A percentile compares a stretch with the other conserved stretches of the same genome.
Conservation (phyloP, 2,888 invertebrate species). For the Sturmia bella region DNA sequence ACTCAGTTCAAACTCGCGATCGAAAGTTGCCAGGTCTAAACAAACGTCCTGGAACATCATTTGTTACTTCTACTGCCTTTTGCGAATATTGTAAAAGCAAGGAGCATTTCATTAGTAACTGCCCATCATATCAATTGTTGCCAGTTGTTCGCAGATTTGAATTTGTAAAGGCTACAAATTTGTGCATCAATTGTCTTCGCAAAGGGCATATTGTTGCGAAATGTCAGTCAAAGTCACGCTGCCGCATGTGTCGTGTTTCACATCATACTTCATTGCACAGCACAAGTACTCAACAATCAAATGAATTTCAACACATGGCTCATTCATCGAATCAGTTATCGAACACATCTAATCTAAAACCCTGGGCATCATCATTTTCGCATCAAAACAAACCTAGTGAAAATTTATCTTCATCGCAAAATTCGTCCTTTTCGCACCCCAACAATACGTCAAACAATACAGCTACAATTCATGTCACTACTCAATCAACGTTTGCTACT, state of each 20-base stretch:
- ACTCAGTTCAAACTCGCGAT: slow-evolving; percentile 8
- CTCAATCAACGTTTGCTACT: slow-evolving; percentile 8
- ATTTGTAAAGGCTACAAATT: slow-evolving; percentile 4
- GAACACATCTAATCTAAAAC: background rate
- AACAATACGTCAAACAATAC: background rate
- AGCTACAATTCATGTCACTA: slow-evolving; percentile 11
- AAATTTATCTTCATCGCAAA: slow-evolving; percentile 5
- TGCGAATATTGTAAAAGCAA: slow-evolving; percentile 25
- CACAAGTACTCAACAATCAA: background rate
- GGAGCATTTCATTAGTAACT: slow-evolving; percentile 15
- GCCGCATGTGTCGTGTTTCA: slow-evolving; percentile 12
- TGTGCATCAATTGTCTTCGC: slow-evolving; percentile 30
- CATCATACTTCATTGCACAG: slow-evolving; percentile 31
- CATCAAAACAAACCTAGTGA: background rate
- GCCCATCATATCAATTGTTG: background rate
- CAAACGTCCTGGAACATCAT: slow-evolving; percentile 1
- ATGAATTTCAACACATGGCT: background rate
- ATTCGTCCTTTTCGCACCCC: background rate
- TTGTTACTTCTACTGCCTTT: slow-evolving; percentile 1
- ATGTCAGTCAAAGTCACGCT: slow-evolving; percentile 19
- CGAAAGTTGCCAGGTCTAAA: background rate
- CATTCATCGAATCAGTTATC: slow-evolving; percentile 9
- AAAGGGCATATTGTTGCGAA: slow-evolving; percentile 15
- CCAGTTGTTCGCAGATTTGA: slow-evolving; percentile 22
- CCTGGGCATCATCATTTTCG: background rate